These are phyloP conservation scores for Augiades crinisus DNA, from an alignment of 2,888 invertebrate species.

Conservation along the genomic window DNA sequence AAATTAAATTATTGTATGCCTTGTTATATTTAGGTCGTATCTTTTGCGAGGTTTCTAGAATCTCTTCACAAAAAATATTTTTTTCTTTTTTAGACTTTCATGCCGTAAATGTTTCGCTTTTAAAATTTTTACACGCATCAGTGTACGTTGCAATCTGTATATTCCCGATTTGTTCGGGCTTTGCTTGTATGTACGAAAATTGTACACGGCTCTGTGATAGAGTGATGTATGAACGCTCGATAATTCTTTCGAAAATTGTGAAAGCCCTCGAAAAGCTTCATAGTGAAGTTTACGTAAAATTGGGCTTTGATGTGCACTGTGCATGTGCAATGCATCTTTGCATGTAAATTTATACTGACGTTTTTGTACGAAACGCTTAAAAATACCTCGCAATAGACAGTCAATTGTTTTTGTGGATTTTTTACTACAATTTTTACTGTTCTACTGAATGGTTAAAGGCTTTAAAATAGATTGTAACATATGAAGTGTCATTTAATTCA, in stretches of 20 bases:
- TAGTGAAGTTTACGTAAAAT: constrained; percentile 5
- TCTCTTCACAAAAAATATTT: too few species aligned
- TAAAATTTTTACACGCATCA: too few species aligned
- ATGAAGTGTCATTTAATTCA: too few species aligned
- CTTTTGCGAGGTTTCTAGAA: too few species aligned
- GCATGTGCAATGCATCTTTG: constrained; percentile 7
- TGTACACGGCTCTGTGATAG: not conserved
- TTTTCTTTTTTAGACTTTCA: too few species aligned
- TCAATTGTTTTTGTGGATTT: too few species aligned
- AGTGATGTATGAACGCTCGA: not conserved
- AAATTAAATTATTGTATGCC: too few species aligned
- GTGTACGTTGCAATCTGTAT: not conserved
- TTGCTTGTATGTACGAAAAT: not conserved
- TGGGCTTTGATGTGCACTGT: constrained; percentile 4
- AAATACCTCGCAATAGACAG: not conserved
- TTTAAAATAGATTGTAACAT: too few species aligned
- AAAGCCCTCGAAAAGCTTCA: constrained; percentile 6
- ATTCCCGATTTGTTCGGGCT: not conserved
- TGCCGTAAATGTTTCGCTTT: too few species aligned
- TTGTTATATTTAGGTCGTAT: too few species aligned
- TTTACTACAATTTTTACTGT: too few species aligned
- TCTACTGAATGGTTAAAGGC: too few species aligned
- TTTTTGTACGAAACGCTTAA: not conserved
- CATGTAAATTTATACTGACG: constrained; percentile 8
- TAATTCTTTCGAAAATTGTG: constrained; percentile 3